These are phyloP conservation scores for Diabrotica undecimpunctata DNA, from an alignment of 1,140 invertebrate genomes.

Conservation along the genomic window DNA sequence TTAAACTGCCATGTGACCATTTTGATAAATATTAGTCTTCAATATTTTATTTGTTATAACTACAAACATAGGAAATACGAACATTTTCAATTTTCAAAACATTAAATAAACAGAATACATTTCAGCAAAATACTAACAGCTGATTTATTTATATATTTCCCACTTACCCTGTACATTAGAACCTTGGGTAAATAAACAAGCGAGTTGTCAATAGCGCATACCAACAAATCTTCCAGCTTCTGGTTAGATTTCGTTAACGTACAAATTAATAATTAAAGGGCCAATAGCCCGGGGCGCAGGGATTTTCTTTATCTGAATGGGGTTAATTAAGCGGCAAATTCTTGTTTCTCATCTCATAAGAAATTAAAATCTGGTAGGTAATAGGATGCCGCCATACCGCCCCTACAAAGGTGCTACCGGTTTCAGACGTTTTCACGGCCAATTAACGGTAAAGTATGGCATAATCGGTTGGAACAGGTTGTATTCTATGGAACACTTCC, in stretches of 20 bases:
- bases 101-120: too few species aligned
- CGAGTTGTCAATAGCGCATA: too few species aligned
- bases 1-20: too few species aligned
- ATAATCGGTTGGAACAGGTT: background rate
- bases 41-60: too few species aligned
- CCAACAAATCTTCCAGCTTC: background rate
- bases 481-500: background rate
- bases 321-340: slow-evolving; percentile 10
- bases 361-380: slow-evolving; percentile 15
- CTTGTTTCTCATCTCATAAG: slow-evolving; percentile 12
- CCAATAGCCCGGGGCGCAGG: slow-evolving; percentile 8
- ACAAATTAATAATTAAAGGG: slow-evolving; percentile 15
- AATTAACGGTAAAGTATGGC: slow-evolving; percentile 7
- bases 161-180: too few species aligned
- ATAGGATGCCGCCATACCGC: slow-evolving; percentile 3
- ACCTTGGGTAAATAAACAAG: too few species aligned
- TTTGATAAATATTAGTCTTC: too few species aligned
- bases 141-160: too few species aligned
- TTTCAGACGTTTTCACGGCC: slow-evolving; percentile 10
- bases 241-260: slow-evolving; percentile 7
- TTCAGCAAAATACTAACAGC: too few species aligned
- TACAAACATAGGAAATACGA: too few species aligned
- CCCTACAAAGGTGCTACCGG: slow-evolving; percentile 8
- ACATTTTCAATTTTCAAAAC: too few species aligned
- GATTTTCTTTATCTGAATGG: slow-evolving; percentile 14